These are phyloP conservation scores for human DNA, from an alignment of 2,113 vertebrate species.

Conservation along the genomic window DNA sequence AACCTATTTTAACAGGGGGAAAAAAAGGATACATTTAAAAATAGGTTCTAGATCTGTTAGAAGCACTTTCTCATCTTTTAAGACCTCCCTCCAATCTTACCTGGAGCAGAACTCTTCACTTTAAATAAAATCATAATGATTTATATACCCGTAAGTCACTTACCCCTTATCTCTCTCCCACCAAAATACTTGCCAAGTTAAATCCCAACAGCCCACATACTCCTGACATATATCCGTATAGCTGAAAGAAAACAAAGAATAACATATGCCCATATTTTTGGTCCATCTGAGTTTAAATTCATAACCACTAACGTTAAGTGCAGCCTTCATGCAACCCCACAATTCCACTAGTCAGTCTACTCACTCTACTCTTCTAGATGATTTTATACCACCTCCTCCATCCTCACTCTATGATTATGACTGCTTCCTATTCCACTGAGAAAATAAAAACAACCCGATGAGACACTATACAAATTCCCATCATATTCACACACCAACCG, in stretches of 20 bases:
- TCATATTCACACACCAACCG: not conserved
- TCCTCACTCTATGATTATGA: not conserved
- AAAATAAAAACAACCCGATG: conserved; percentile 9
- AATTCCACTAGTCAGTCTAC: not conserved
- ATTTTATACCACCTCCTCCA: not conserved
- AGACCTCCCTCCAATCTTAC: not conserved
- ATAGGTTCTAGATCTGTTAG: not conserved
- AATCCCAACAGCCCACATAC: not conserved
- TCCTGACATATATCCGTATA: not conserved
- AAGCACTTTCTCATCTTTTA: not conserved
- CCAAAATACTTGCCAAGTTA: conserved; percentile 18
- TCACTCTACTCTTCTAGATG: not conserved
- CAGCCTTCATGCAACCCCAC: not conserved
- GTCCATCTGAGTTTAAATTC: conserved; percentile 22
- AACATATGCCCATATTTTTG: not conserved
- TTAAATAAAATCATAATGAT: conserved; percentile 41
- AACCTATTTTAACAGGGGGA: conserved; percentile 35
- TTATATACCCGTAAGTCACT: not conserved
- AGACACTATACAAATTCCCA: not conserved
- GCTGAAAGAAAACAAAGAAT: conserved; percentile 21
- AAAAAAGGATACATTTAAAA: conserved; percentile 6
- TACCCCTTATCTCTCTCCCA: not conserved
- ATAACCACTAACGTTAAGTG: not conserved
- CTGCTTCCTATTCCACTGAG: not conserved
- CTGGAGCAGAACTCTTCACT: conserved; percentile 7